Conservation (phyloP, 2,113 vertebrate species). For the Cynoglossus semilaevis region DNA sequence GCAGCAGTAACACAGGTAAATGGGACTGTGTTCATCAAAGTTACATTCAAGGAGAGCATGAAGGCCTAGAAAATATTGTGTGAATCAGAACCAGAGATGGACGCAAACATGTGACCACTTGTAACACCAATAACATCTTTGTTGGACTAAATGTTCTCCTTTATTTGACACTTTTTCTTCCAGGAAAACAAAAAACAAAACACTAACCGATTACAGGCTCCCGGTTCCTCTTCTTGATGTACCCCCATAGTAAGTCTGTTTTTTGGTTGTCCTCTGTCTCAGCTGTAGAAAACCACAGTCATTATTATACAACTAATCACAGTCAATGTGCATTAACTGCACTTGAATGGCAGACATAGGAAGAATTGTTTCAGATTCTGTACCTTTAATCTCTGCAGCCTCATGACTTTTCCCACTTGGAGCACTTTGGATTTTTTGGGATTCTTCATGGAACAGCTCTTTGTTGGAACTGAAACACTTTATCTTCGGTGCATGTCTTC, state of each 20-base stretch:
- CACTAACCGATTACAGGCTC: constrained; percentile 40
- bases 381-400: constrained; percentile 6
- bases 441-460: background rate
- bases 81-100: background rate
- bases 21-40: background rate
- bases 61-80: constrained; percentile 21
- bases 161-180: no score
- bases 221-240: background rate
- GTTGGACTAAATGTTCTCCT: no score
- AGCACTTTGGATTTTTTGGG: background rate
- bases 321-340: no score
- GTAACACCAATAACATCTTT: no score
- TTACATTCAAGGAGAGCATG: constrained; percentile 22
- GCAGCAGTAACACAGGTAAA: constrained; percentile 52
- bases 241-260: background rate
- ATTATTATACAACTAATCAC: background rate
- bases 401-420: background rate
- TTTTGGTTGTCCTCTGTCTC: background rate
- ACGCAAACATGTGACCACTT: no score
- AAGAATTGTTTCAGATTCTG: background rate
- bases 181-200: background rate
- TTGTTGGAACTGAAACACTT: background rate
- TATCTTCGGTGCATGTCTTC: constrained; percentile 8
- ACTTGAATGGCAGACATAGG: no score
- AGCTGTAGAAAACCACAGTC: background rate